Evolutionary conservation across 23 tunicate genomes (phyloP).

Genomic region (Pegea sp.): DNA sequence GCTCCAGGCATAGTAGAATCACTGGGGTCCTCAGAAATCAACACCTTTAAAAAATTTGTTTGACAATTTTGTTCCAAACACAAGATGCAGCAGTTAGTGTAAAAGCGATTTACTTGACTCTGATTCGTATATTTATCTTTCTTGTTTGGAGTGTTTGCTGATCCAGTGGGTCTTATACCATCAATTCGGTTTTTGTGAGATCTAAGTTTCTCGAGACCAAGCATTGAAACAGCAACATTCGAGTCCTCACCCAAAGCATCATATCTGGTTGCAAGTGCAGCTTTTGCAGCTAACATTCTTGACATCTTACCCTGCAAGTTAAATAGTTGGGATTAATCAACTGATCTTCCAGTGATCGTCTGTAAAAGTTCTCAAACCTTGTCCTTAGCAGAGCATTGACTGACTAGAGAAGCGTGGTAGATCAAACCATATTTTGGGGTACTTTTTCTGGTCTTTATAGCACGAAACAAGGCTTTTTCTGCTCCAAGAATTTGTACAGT

Average conservation of each 20-base stretch:
- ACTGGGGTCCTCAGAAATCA: constrained; percentile 9
- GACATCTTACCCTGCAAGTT: constrained; percentile 96
- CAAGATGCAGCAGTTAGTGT: neutral
- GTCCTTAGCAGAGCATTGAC: constrained; percentile 66
- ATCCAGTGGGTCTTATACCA: constrained; percentile 30
- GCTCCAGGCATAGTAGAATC: constrained; percentile 68
- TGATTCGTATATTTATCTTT: constrained; percentile 49
- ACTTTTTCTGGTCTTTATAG: constrained; percentile 83
- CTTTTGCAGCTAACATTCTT: constrained; percentile 95
- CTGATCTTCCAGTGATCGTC: too few species aligned
- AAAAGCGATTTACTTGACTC: constrained; percentile 20
- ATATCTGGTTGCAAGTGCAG: constrained; percentile 82
- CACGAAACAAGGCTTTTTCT: constrained; percentile 96
- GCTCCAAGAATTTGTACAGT: constrained; percentile 99
- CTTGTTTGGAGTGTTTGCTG: constrained; percentile 6
- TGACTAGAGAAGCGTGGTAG: constrained; percentile 88
- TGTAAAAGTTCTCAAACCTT: constrained; percentile 23
- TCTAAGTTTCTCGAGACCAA: constrained; percentile 38
- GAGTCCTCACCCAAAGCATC: constrained; percentile 95
- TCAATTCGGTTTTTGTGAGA: constrained; percentile 26
- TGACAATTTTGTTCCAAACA: neutral
- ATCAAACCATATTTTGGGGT: constrained; percentile 98
- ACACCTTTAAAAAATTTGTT: neutral
- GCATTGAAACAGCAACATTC: constrained; percentile 50
- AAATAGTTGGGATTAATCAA: too few species aligned